Base-by-base conservation (phyloP, 2,113 vertebrate species). In the Etheostoma cragini region DNA sequence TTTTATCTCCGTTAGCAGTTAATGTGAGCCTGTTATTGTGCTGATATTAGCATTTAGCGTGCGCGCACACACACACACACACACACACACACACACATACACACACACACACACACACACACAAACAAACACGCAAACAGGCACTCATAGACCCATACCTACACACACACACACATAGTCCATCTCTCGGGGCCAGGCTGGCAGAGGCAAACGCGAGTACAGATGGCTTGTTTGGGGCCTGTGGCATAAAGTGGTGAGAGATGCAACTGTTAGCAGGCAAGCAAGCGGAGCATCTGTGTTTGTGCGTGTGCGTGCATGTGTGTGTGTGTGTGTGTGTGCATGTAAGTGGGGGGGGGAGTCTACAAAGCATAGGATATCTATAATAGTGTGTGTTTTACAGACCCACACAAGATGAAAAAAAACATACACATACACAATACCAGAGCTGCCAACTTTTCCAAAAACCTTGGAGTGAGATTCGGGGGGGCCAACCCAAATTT, bases 141-240 rank as follows among this genome's bases (percentile, higher is more conserved):
- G 22, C 50, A 61, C 19, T n/a, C 61, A 76, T 33, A 26, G 22
- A 71, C 58, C 57, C 17, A 84, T 54, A 65, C 70, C 72, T 13
- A 77, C 17, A 76, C 17, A 85, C 57, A 64, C 69, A 75, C 15
- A 77, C 17, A 76, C 50, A 79, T 21, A 45, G 57, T 80, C 63
- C 35, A 22, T 82, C 84, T 90, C 85, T 78, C 0, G 62, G 63
- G 89, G 83, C 68, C n/a, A 57, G 67, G 77, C 70, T 92, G 92
- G 86, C 89, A 88, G 69, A 83, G 61, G 61, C 67, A 69, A 57
- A 78, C 61, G 78, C 42, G 22, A 42, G 81, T 89, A 81, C 92
- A 93, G 92, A 90, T 93, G 92, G 89, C 89, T 88, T 81, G 78
- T 88, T 91, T 75, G 63, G 76, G 81, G 86, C 77, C 81, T 82